A percentile compares a stretch with the other conserved stretches of the same genome.
These are phyloP conservation scores for Urocynchramus pylzowi DNA, from an alignment of 2,113 vertebrate species.

Conservation along the genomic window DNA sequence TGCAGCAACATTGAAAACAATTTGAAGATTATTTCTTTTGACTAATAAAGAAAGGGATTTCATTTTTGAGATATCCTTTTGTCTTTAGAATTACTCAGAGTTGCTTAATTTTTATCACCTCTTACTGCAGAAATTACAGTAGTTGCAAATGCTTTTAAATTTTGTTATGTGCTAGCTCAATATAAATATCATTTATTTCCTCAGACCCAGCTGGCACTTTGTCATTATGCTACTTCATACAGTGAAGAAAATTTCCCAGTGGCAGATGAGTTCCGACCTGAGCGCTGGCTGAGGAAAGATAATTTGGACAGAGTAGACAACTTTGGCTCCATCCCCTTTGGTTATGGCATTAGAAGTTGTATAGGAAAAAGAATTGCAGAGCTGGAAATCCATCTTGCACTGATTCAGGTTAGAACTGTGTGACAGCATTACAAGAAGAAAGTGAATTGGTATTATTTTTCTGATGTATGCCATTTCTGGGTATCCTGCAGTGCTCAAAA, in stretches of 20 bases:
- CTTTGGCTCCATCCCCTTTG: constrained; percentile 92
- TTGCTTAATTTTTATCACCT: background rate
- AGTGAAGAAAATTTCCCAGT: constrained; percentile 80
- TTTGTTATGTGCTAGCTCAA: background rate
- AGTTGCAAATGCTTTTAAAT: background rate
- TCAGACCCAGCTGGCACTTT: constrained; percentile 90
- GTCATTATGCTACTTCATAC: constrained; percentile 88
- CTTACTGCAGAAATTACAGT: background rate
- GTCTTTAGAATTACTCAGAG: background rate
- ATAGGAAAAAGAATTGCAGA: constrained; percentile 88
- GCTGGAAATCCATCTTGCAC: constrained; percentile 86
- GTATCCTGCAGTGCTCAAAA: background rate
- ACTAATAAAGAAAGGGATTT: background rate
- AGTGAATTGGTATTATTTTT: background rate
- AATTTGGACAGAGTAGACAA: constrained; percentile 83
- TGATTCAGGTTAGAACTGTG: constrained; percentile 77
- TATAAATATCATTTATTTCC: background rate
- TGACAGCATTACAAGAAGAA: background rate
- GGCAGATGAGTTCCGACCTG: constrained; percentile 79
- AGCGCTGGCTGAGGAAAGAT: constrained; percentile 87
- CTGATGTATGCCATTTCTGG: background rate
- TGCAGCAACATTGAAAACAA: background rate
- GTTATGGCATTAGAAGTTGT: constrained; percentile 89
- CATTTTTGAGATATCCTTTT: background rate
- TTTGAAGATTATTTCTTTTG: background rate